phyloP scores from a whole-genome alignment of 2,888 invertebrate genomes.

The Apotomis capreana region DNA sequence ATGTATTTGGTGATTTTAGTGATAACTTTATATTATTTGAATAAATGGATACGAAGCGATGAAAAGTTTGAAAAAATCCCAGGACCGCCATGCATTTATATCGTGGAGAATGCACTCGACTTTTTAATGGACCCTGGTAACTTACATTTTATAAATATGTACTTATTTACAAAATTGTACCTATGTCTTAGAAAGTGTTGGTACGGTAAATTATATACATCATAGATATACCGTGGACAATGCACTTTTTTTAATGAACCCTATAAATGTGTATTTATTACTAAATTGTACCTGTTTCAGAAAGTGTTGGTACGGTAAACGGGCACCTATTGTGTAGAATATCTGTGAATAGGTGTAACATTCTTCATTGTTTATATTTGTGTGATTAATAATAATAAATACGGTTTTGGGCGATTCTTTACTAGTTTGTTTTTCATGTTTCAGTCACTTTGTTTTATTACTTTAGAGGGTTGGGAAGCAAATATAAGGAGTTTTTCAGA shows the following conservation, averaged over 20 bases:
- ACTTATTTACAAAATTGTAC: too few species aligned
- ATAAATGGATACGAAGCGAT: constrained; percentile 38
- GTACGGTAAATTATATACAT: too few species aligned
- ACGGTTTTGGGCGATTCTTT: neutral
- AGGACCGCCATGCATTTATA: constrained; percentile 49
- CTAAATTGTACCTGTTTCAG: too few species aligned
- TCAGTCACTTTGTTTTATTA: constrained; percentile 58
- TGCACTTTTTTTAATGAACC: constrained; percentile 42
- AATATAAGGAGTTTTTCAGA: constrained; percentile 49
- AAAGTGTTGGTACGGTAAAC: too few species aligned
- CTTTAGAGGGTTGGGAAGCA: constrained; percentile 49
- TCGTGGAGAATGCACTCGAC: constrained; percentile 52
- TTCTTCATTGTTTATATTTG: too few species aligned
- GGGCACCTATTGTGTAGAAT: too few species aligned
- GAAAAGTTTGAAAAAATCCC: constrained; percentile 51
- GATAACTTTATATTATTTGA: constrained; percentile 29
- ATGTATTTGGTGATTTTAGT: constrained; percentile 43
- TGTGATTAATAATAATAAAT: too few species aligned
- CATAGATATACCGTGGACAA: constrained; percentile 49
- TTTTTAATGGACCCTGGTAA: constrained; percentile 53
- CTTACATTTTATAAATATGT: neutral
- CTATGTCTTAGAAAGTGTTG: too few species aligned
- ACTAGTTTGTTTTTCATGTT: constrained; percentile 24
- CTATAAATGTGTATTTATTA: too few species aligned
- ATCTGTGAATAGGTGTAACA: too few species aligned